Base-by-base conservation (phyloP, 1,140 invertebrate species). In the Pissodes strobi region DNA sequence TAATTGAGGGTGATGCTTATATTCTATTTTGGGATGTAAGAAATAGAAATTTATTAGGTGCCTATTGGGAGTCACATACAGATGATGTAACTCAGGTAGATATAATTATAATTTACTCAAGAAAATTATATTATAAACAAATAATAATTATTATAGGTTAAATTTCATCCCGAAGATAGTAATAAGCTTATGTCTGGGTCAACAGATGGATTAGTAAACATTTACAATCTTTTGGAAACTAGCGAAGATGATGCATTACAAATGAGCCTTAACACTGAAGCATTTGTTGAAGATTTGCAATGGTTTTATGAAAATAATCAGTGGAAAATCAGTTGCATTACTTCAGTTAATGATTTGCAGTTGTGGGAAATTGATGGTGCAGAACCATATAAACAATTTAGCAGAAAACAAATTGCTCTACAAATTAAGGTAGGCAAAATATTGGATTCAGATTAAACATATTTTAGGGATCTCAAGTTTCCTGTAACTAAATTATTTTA, bases 1-100 rank as follows among this genome's bases (percentile, higher is more conserved):
- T 88, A 15, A 79, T 85, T 53, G 82, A 85, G 59, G 84, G 85
- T 34, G 90, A 92, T 74, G 83, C 88, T 10, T 93, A 84, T 75
- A 82, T 94, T 23, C 76, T 94, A 30, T 95, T 94, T 79, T 95
- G 90, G 88, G 93, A 95, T 79, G 76, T 87, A 17, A 82, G 91
- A 64, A 83, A 81, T 51, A 76, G 82, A 0, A 83, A 84, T 68
- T 78, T 90, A 10, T 76, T 95, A 2, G 93, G 93, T 2, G 90
- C 87, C 8, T 97, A 95, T 76, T 90, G 88, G 86, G 88, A 95
- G 71, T 90, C 88, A 21, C 92, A 95, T 72, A 86, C 86, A 64
- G 91, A 93, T 79, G 92, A 94, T 76, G 84, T 96, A 9, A 92
- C 91, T 23, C 83, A 89, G 75, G 87, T 89, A 74, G 59, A 19